These are phyloP conservation scores for Prunella himalayana DNA, from an alignment of 2,113 vertebrate genomes.

Conservation along the genomic window DNA sequence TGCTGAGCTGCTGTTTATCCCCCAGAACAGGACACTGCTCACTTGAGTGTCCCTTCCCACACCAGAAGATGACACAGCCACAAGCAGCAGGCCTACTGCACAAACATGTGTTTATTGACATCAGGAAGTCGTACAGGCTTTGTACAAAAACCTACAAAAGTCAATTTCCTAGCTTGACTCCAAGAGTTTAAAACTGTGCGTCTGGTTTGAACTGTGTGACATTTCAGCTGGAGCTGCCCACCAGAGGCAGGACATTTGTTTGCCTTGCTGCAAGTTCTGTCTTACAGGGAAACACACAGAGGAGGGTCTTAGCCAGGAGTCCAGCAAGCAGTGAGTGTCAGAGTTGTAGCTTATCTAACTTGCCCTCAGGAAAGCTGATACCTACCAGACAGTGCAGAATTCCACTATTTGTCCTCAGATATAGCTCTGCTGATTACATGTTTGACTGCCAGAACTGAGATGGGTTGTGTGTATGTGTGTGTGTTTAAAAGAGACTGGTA, in stretches of 20 bases:
- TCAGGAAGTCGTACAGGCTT: slow-evolving; percentile 30
- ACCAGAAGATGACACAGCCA: not conserved
- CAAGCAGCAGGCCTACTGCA: not conserved
- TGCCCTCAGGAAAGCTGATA: not conserved
- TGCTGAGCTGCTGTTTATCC: not conserved
- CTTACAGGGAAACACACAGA: not conserved
- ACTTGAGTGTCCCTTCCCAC: not conserved
- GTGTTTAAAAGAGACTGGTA: not conserved
- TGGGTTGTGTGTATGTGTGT: not conserved
- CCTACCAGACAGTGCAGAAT: slow-evolving; percentile 13
- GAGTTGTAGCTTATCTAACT: not conserved
- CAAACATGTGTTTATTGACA: slow-evolving; percentile 65
- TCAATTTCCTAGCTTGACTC: not conserved
- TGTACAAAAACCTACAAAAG: slow-evolving; percentile 57
- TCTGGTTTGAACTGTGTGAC: not conserved
- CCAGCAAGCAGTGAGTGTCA: slow-evolving; percentile 8
- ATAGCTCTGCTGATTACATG: not conserved
- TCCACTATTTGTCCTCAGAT: not conserved
- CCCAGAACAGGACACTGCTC: not conserved
- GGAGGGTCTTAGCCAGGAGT: not conserved
- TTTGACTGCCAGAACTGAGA: not conserved
- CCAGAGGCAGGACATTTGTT: not conserved
- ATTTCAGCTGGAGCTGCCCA: slow-evolving; percentile 6
- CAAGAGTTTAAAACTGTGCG: slow-evolving; percentile 1
- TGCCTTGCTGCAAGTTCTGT: not conserved